These are phyloP conservation scores for Panopea generosa DNA, from an alignment of 2,888 invertebrate genomes.

Conservation along the genomic window DNA sequence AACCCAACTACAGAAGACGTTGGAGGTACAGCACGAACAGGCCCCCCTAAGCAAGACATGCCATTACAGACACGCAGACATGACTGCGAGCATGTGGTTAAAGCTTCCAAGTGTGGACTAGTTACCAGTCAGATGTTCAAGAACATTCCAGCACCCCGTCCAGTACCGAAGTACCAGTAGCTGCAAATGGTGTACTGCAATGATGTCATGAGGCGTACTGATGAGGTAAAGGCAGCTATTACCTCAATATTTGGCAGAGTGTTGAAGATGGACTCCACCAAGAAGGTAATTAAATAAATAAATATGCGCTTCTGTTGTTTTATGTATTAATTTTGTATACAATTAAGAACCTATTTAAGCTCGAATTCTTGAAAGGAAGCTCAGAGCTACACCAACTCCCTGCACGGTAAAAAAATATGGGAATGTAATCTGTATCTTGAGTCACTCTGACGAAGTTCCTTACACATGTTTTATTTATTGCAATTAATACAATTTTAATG, in stretches of 20 bases:
- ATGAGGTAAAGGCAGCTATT: constrained; percentile 64
- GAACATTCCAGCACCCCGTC: constrained; percentile 20
- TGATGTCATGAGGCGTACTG: constrained; percentile 59
- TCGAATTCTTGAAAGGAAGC: too few relatives aligned
- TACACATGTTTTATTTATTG: too few relatives aligned
- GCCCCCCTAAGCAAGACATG: constrained; percentile 22
- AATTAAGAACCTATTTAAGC: too few relatives aligned
- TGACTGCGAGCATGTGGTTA: constrained; percentile 26
- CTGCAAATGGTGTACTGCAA: constrained; percentile 38
- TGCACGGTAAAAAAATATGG: too few relatives aligned
- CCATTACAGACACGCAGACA: constrained; percentile 53
- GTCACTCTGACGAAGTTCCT: too few relatives aligned
- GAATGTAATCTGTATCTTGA: too few relatives aligned
- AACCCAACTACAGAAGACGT: constrained; percentile 35
- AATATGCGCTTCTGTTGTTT: too few relatives aligned
- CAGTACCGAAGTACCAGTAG: constrained; percentile 47
- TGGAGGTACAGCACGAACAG: constrained; percentile 63
- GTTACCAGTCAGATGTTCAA: background rate
- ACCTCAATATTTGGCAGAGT: constrained; percentile 60
- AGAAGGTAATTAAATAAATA: constrained; percentile 60
- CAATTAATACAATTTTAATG: too few relatives aligned
- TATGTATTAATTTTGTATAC: too few relatives aligned
- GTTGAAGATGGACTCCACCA: constrained; percentile 70
- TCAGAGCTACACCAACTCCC: too few relatives aligned
- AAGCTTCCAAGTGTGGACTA: constrained; percentile 10